A percentile compares a stretch with the other conserved stretches of the same genome.
Evolutionary conservation across 2,888 invertebrate genomes (phyloP).

Genomic region (Auanema sp.): DNA sequence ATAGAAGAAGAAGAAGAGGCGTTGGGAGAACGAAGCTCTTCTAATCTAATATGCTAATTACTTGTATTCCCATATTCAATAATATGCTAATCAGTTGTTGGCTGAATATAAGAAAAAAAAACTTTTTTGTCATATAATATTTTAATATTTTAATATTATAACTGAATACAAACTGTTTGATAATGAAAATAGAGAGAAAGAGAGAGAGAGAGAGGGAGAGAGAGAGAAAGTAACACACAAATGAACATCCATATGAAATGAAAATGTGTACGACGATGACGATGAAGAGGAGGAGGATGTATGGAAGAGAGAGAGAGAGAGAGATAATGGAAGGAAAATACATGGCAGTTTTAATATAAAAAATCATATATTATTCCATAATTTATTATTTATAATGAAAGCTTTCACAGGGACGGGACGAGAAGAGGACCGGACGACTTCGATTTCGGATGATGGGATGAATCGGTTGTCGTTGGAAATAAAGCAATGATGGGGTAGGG

Average conservation of each 20-base stretch:
- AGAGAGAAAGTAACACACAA: slow-evolving; percentile 6
- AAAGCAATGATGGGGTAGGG: not conserved
- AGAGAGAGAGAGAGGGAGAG: slow-evolving; percentile 10
- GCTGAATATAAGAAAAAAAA: too few species aligned
- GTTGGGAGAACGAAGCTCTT: too few species aligned
- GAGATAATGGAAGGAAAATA: too few species aligned
- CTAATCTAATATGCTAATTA: not conserved
- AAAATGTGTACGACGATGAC: too few species aligned
- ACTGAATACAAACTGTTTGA: not conserved
- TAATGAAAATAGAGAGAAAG: not conserved
- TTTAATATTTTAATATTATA: slow-evolving; percentile 5
- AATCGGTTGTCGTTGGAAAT: too few species aligned
- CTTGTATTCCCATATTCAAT: not conserved
- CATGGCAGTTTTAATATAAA: too few species aligned
- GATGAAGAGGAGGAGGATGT: not conserved
- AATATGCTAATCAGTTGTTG: not conserved
- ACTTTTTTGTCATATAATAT: not conserved
- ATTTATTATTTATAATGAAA: too few species aligned
- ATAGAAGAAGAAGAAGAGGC: slow-evolving; percentile 1
- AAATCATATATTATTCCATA: too few species aligned
- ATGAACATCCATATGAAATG: not conserved
- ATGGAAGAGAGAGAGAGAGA: too few species aligned
- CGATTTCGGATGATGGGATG: too few species aligned
- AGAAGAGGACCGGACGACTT: too few species aligned
- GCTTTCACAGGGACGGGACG: too few species aligned